Percentiles rank a stretch among this genome's conserved stretches.
phyloP scores from a whole-genome alignment of 2,113 vertebrate species.

The Choloepus hoffmanni region DNA sequence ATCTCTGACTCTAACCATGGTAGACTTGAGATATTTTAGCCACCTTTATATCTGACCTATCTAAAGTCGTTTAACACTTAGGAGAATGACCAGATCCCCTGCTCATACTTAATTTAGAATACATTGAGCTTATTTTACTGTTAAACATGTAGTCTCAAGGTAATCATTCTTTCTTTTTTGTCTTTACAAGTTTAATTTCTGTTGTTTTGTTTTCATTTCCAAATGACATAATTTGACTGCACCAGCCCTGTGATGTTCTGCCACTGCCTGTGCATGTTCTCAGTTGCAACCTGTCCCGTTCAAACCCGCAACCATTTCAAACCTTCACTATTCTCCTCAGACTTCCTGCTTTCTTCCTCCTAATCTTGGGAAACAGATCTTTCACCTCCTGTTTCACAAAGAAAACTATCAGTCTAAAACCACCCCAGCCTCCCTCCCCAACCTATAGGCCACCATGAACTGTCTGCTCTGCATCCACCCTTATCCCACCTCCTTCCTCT shows the following conservation, averaged over 20 bases:
- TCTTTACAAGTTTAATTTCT: not conserved
- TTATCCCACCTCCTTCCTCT: not conserved
- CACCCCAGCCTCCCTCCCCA: not conserved
- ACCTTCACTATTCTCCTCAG: not conserved
- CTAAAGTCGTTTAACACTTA: slow-evolving; percentile 25
- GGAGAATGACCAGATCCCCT: not conserved
- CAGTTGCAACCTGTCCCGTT: not conserved
- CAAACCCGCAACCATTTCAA: not conserved
- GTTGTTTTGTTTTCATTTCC: not conserved
- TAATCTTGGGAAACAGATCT: not conserved
- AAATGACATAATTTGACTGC: not conserved
- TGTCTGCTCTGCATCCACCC: not conserved
- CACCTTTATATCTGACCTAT: not conserved
- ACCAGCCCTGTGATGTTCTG: not conserved
- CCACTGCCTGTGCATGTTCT: not conserved
- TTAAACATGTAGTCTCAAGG: not conserved
- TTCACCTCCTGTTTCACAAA: not conserved
- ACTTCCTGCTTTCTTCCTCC: not conserved
- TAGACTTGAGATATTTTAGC: slow-evolving; percentile 9
- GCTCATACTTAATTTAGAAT: not conserved
- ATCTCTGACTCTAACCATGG: not conserved
- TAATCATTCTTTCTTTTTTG: not conserved
- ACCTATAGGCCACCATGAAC: not conserved
- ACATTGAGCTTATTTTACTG: not conserved
- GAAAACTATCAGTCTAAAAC: not conserved